Base-by-base conservation (phyloP, 92 coral and sea anemone genomes). In the Bergia puertoricense region DNA sequence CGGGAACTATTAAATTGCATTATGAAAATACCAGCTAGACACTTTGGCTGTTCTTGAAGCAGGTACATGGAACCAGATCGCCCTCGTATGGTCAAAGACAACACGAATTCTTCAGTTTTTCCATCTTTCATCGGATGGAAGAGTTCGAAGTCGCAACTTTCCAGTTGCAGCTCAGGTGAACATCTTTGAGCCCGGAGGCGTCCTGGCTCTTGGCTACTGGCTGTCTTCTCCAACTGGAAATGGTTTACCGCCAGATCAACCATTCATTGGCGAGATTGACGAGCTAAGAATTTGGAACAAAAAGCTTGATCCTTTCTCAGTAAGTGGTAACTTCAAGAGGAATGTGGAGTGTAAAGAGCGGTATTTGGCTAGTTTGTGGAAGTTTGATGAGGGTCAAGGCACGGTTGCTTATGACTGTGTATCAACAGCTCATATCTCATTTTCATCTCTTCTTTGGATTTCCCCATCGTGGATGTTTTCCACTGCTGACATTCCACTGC, bases 341-440 rank as follows among this genome's bases (percentile, higher is more conserved):
- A 73, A 88, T 15, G 16, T 92, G 66, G 93, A 57, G 51, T 92
- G 95, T 67, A 67, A 65, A 89, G 73, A 80, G 59, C 86, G 83
- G 20, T 72, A 81, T 48, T 79, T 92, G 39, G 91, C 93, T 8
- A 90, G 74, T 66, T 74, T 92, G 82, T 92, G 95, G 95, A 88
- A 82, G 43, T 92, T 92, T 81, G 74, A 92, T 68, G 95, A 92
- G 88, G 95, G 95, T 72, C 86, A 92, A 77, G 95, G 95, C 48
- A 85, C 86, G 23, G n/a, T 88, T 16, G 95, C 90, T 5, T 78
- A 82, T 30, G 95, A 92, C 83, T 92, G 95, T 80, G 91, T 88
- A 16, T 85, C 95, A 57, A 81, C 67, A 16, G 95, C 86, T 85
- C 89, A 85, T 69, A 88, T 92, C 82, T 65, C 42, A 13, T 89